Conservation (phyloP, 1,140 invertebrate species). For the Babylonia areolata region DNA sequence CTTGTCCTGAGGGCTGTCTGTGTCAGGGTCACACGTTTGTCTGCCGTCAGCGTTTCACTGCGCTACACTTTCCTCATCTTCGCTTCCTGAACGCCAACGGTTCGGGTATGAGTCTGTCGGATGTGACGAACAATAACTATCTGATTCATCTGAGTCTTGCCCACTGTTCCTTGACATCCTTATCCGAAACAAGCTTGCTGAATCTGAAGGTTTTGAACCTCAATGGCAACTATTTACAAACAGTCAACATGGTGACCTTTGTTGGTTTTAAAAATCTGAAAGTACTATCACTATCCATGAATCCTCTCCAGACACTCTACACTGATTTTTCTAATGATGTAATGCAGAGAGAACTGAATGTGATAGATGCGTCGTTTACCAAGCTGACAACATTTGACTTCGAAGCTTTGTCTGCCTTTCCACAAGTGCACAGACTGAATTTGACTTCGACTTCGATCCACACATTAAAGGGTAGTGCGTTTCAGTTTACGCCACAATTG, state of each 20-base stretch:
- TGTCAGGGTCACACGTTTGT: constrained; percentile 17
- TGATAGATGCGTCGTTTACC: neutral
- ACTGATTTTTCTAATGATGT: too few relatives aligned
- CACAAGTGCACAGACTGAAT: constrained; percentile 29
- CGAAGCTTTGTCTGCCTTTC: neutral
- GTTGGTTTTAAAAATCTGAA: constrained; percentile 6
- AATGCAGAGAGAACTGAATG: too few relatives aligned
- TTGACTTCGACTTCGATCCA: constrained; percentile 32
- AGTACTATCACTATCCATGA: constrained; percentile 11
- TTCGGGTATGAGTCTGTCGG: neutral
- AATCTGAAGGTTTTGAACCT: constrained; percentile 21
- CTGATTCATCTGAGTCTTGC: neutral
- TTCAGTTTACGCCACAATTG: constrained; percentile 41
- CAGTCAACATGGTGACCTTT: neutral
- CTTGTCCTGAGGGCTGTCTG: constrained; percentile 48
- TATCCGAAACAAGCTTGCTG: neutral
- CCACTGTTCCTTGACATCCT: neutral
- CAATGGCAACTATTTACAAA: constrained; percentile 22
- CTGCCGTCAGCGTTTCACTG: neutral
- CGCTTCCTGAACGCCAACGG: constrained; percentile 20
- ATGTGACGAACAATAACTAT: neutral
- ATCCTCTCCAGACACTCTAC: neutral
- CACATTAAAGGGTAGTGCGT: constrained; percentile 16
- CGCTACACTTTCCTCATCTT: neutral
- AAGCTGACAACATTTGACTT: neutral